Percentiles rank a stretch among this genome's conserved stretches.
phyloP scores from a whole-genome alignment of 2,888 invertebrate species.

The Bhutanitis thaidina region DNA sequence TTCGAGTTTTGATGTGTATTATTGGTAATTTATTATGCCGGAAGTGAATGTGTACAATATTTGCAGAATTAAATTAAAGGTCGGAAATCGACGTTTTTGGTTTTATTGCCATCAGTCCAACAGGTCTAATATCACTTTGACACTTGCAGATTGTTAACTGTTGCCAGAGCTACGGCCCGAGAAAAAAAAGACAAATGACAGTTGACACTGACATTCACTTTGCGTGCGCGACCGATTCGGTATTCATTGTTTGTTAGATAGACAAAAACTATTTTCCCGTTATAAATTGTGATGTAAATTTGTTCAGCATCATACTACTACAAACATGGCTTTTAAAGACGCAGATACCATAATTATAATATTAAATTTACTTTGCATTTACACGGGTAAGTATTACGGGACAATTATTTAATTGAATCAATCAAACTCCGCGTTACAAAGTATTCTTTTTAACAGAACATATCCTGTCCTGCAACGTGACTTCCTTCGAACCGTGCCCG shows the following conservation, averaged over 20 bases:
- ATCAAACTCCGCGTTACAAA: constrained; percentile 56
- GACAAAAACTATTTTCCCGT: constrained; percentile 32
- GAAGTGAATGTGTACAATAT: too few relatives aligned
- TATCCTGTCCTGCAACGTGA: constrained; percentile 69
- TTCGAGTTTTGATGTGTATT: too few relatives aligned
- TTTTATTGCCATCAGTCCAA: too few relatives aligned
- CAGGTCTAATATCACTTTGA: too few relatives aligned
- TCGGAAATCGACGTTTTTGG: too few relatives aligned
- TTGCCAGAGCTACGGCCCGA: too few relatives aligned
- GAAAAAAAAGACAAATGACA: too few relatives aligned
- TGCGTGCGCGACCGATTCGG: constrained; percentile 41
- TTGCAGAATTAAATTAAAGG: too few relatives aligned
- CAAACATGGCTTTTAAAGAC: constrained; percentile 50
- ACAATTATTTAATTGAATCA: constrained; percentile 79
- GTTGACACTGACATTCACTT: constrained; percentile 41
- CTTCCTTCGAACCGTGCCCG: constrained; percentile 44
- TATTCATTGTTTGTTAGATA: constrained; percentile 37
- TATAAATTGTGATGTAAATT: constrained; percentile 59
- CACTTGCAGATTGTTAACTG: too few relatives aligned
- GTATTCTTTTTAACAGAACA: constrained; percentile 75
- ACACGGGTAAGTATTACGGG: constrained; percentile 57
- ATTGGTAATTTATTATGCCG: too few relatives aligned
- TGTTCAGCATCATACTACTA: constrained; percentile 21
- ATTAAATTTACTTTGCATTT: constrained; percentile 55
- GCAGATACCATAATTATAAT: constrained; percentile 52